Base-by-base conservation (phyloP, 37 sponge, comb jelly and placozoan species). In the Tethya wilhelma region DNA sequence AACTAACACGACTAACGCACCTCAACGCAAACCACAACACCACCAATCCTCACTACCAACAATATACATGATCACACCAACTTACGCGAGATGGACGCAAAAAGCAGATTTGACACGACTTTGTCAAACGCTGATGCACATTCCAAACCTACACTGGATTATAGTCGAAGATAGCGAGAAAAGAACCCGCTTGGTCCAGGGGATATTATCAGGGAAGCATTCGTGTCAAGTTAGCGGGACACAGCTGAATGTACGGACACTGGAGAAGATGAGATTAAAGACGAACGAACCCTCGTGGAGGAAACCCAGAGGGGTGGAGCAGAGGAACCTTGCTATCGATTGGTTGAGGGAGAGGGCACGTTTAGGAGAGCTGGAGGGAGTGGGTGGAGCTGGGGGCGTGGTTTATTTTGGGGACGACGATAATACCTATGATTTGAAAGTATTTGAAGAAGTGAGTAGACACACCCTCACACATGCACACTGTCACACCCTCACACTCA, bases 391-490 rank as follows among this genome's bases (percentile, higher is more conserved):
- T 25, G 58, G 41, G 34, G 95, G 98, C 39, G 92, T 95, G 58
- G 94, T 98, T 32, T 91, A 94, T 46, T 98, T 98, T 89, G 95
- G 90, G 26, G 97, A 98, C 81, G 95, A 96, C 73, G 99, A 98
- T 58, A 96, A 96, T 74, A 96, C 96, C 0, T 98, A 98, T 67
- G 88, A 81, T 34, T 7, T 87, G 1, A 82, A 82, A 44, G 23
- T 98, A 41, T 98, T 98, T 87, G 88, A 96, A 38, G 89, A 97
- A 73, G 93, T 97, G 41, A 56, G 36, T 59, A 59, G 57, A 5
- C 11, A 36, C 19, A 59, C n/a, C n/a, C n/a, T n/a, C n/a, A n/a
- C n/a, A n/a, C n/a, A n/a, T n/a, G n/a, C n/a, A n/a, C n/a, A n/a
- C n/a, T n/a, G n/a, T n/a, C n/a, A n/a, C n/a, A n/a, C n/a, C n/a